Percentiles rank a stretch among this genome's conserved stretches.
Conservation (phyloP, 2,888 invertebrate genomes). For the Pherbina coryleti region DNA sequence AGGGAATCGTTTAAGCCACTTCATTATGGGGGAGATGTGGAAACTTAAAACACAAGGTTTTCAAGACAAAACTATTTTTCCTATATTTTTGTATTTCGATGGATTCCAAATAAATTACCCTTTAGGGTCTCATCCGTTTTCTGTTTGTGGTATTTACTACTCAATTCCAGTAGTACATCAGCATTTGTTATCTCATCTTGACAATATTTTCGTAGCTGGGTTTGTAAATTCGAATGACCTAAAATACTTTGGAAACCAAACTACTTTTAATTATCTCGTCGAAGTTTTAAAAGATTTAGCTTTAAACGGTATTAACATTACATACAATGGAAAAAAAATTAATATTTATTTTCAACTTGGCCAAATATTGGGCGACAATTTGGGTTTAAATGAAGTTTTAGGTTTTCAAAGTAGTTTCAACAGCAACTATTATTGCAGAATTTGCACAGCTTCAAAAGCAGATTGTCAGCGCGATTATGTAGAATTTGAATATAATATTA, state of each 20-base stretch:
- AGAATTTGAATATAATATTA: conserved; percentile 38
- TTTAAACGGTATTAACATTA: conserved; percentile 28
- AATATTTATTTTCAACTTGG: conserved; percentile 36
- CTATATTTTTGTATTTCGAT: conserved; percentile 43
- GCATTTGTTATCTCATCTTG: conserved; percentile 35
- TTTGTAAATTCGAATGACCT: conserved; percentile 40
- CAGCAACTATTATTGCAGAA: conserved; percentile 41
- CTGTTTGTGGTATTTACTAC: conserved; percentile 46
- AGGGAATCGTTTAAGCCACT: conserved; percentile 33
- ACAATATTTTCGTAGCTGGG: conserved; percentile 38
- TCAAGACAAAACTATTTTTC: conserved; percentile 40
- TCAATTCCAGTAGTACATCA: conserved; percentile 44
- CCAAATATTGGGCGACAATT: conserved; percentile 47
- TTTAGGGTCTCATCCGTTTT: conserved; percentile 40
- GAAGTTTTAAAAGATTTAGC: conserved; percentile 35
- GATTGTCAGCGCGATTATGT: conserved; percentile 39
- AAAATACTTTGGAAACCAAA: conserved; percentile 30
- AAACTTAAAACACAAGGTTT: conserved; percentile 33
- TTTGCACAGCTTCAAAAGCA: conserved; percentile 45
- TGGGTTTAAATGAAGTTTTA: conserved; percentile 47
- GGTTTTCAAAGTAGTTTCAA: conserved; percentile 42
- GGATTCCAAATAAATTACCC: conserved; percentile 45
- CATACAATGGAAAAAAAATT: not conserved
- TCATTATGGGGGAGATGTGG: conserved; percentile 42
- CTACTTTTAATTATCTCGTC: conserved; percentile 5